phyloP scores from a whole-genome alignment of 1,140 invertebrate genomes.

The Solen grandis region DNA sequence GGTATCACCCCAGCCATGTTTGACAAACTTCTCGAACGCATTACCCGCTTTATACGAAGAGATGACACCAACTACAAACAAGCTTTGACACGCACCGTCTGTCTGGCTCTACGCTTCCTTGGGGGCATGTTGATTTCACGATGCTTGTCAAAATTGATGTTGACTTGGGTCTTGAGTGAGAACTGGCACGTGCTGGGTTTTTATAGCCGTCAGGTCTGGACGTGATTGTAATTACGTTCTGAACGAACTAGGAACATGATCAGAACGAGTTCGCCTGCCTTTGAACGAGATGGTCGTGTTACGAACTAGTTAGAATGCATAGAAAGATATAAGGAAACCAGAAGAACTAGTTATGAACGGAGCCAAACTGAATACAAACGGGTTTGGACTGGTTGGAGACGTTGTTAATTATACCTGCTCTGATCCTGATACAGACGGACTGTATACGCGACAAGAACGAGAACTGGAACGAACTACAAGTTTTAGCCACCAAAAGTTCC shows the following conservation, averaged over 20 bases:
- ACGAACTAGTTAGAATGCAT: background rate
- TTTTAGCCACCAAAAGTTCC: too few species aligned
- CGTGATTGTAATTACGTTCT: background rate
- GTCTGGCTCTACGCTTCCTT: too few species aligned
- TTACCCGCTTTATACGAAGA: too few species aligned
- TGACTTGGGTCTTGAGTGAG: background rate
- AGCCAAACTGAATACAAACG: background rate
- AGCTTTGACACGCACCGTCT: too few species aligned
- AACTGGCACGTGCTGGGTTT: background rate
- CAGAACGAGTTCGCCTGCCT: background rate
- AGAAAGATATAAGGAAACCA: background rate
- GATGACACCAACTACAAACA: too few species aligned
- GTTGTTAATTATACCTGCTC: background rate
- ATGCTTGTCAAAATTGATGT: too few species aligned
- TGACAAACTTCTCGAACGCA: too few species aligned
- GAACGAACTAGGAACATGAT: background rate
- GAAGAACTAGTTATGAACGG: background rate
- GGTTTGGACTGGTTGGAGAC: background rate
- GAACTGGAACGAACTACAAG: too few species aligned
- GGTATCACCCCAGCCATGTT: too few species aligned
- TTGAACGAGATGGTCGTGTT: background rate
- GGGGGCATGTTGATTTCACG: too few species aligned
- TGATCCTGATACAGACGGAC: too few species aligned
- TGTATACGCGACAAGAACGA: too few species aligned
- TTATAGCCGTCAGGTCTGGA: background rate